Evolutionary conservation across 2,113 vertebrate species (phyloP).

Genomic region (Lipophrys pholis): DNA sequence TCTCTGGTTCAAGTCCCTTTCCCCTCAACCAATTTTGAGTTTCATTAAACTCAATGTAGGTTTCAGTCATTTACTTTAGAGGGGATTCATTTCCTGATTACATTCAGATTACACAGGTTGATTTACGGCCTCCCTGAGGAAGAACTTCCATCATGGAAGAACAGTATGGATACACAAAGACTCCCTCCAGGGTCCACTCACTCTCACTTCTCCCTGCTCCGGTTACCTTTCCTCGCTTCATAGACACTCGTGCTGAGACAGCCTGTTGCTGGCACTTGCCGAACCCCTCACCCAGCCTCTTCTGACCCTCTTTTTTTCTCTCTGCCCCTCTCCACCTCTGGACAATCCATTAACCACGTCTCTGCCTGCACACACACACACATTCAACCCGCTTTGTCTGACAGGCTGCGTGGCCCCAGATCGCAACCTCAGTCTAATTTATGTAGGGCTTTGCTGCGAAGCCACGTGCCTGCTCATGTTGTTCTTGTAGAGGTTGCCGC

Average conservation of each 20-base stretch:
- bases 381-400: constrained; percentile 18
- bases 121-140: too few species aligned
- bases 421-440: constrained; percentile 70
- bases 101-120: too few species aligned
- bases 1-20: too few species aligned
- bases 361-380: constrained; percentile 38
- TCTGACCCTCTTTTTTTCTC: constrained; percentile 9
- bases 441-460: constrained; percentile 46
- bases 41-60: too few species aligned
- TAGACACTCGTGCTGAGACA: constrained; percentile 15
- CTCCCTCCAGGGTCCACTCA: constrained; percentile 65
- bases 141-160: constrained; percentile 6
- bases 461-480: constrained; percentile 50
- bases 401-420: constrained; percentile 41
- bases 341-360: constrained; percentile 55
- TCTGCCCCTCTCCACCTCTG: constrained; percentile 20
- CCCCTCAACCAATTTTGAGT: too few species aligned
- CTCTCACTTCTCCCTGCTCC: constrained; percentile 55
- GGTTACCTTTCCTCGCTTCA: constrained; percentile 51
- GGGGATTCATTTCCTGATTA: too few species aligned
- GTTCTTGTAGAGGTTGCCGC: constrained; percentile 58
- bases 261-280: constrained; percentile 30
- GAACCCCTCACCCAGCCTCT: neutral
- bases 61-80: too few species aligned
- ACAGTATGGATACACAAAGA: constrained; percentile 40